Conservation (phyloP, 2,797 vertebrate species). For the Cygnus olor region DNA sequence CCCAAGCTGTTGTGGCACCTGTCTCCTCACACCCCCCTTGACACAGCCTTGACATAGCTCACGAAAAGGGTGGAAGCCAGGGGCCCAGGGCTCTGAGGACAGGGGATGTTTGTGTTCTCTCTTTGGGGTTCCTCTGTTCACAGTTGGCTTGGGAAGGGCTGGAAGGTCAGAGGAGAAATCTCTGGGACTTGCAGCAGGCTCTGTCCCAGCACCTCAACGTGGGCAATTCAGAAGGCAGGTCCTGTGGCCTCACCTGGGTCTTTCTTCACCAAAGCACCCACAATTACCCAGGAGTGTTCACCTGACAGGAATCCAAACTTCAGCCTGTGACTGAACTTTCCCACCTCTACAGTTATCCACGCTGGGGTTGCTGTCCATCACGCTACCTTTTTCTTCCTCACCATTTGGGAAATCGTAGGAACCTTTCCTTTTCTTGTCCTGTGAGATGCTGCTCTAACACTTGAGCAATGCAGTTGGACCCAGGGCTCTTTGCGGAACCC, state of each 20-base stretch:
- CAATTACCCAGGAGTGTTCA: not conserved
- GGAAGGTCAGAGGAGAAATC: not conserved
- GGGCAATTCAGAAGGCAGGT: not conserved
- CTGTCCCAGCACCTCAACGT: not conserved
- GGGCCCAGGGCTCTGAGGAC: not conserved
- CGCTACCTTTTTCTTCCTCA: too few relatives aligned
- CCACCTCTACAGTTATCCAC: not conserved
- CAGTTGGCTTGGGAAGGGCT: not conserved
- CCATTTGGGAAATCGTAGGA: not conserved
- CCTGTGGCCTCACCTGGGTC: not conserved
- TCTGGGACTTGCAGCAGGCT: not conserved
- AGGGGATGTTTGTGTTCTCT: not conserved
- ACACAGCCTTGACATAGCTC: too few relatives aligned
- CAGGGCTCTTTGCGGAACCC: not conserved
- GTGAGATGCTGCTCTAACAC: not conserved
- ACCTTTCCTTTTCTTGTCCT: not conserved
- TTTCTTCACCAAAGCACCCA: not conserved
- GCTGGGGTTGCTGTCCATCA: not conserved
- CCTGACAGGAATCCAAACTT: not conserved
- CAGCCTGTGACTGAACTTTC: not conserved
- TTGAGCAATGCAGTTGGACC: not conserved
- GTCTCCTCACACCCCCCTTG: accelerated
- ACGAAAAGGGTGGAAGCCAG: not conserved
- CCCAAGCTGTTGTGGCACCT: not conserved
- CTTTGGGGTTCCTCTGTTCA: not conserved